A percentile compares a stretch with the other conserved stretches of the same genome.
Evolutionary conservation across 2,113 vertebrate species (phyloP).

Genomic region (Ammodytes dubius): DNA sequence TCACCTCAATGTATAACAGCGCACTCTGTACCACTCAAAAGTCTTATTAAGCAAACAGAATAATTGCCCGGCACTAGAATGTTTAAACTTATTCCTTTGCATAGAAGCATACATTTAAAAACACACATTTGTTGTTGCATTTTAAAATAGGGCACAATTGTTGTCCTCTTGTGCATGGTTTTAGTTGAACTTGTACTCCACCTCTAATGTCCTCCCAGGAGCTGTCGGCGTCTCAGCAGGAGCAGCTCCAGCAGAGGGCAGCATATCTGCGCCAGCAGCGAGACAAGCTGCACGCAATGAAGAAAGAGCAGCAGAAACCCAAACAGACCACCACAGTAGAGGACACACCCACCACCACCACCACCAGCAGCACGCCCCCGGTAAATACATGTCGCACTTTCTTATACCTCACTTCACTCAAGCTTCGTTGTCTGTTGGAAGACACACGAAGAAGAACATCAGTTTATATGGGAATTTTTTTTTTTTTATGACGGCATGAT

Average conservation of each 20-base stretch:
- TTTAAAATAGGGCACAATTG: not conserved
- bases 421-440: too few relatives aligned
- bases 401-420: not conserved
- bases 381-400: constrained; percentile 56
- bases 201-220: constrained; percentile 77
- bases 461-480: not conserved
- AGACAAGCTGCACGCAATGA: constrained; percentile 91
- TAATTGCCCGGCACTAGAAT: not conserved
- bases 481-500: not conserved
- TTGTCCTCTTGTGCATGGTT: not conserved
- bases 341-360: constrained; percentile 72
- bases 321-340: constrained; percentile 59
- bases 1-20: not conserved
- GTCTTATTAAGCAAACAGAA: not conserved
- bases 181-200: not conserved
- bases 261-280: constrained; percentile 94
- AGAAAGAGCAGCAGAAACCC: constrained; percentile 86
- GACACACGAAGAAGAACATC: not conserved
- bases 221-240: constrained; percentile 87
- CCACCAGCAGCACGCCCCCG: constrained; percentile 70
- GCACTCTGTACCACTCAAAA: not conserved
- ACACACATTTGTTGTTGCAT: not conserved
- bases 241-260: constrained; percentile 92
- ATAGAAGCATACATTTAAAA: not conserved
- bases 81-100: not conserved